phyloP scores from a whole-genome alignment of 2,888 invertebrate genomes.

The Melanophora roralis region DNA sequence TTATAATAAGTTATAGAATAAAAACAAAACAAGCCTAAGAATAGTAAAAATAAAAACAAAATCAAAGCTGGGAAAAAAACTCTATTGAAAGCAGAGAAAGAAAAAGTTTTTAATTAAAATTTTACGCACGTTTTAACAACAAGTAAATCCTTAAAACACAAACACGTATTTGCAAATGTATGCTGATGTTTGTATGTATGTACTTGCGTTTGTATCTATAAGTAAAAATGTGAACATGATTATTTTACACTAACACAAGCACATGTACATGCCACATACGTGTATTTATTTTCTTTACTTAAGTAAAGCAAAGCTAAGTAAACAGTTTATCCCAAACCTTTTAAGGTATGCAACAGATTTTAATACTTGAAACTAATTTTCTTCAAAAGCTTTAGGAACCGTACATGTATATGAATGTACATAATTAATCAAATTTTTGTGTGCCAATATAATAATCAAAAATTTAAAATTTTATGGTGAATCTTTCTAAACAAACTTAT shows the following conservation, averaged over 20 bases:
- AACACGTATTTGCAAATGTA: constrained; percentile 30
- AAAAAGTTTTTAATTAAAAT: constrained; percentile 62
- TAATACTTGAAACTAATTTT: no score
- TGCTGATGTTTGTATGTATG: neutral
- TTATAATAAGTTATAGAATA: constrained; percentile 46
- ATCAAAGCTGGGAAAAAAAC: constrained; percentile 9
- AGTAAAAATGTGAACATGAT: constrained; percentile 6
- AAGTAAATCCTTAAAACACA: constrained; percentile 57
- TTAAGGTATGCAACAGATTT: no score
- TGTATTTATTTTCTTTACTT: neutral
- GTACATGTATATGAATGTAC: no score
- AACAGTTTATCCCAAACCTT: no score
- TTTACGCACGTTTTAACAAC: constrained; percentile 62
- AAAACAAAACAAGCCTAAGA: constrained; percentile 19
- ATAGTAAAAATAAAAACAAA: neutral
- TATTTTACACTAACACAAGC: constrained; percentile 27
- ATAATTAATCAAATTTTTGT: no score
- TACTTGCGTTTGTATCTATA: neutral
- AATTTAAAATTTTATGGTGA: no score
- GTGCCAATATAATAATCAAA: no score
- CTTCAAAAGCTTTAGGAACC: no score
- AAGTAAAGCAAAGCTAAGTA: neutral
- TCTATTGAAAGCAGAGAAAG: constrained; percentile 29
- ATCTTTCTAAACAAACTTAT: no score
- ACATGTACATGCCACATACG: constrained; percentile 3